These are phyloP conservation scores for Labeo catla DNA, from an alignment of 2,113 vertebrate genomes.

Conservation along the genomic window DNA sequence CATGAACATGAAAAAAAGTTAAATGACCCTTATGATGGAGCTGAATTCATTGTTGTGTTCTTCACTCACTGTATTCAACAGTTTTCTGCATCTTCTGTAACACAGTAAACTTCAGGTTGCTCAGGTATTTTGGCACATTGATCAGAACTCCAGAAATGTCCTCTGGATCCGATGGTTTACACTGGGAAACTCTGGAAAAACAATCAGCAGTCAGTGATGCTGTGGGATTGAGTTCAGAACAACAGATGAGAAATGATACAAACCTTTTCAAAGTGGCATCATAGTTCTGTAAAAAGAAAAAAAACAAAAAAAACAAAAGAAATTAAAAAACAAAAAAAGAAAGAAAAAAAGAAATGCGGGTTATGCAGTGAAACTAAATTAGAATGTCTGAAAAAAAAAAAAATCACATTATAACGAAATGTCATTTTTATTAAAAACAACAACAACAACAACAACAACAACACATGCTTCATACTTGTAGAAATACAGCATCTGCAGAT, in stretches of 20 bases:
- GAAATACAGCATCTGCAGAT: neutral
- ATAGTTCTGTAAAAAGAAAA: conserved; percentile 34
- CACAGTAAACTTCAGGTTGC: conserved; percentile 40
- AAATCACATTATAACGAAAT: too few species aligned
- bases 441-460: too few species aligned
- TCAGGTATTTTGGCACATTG: conserved; percentile 42
- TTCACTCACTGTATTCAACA: neutral
- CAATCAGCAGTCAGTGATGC: conserved; percentile 11
- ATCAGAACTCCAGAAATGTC: conserved; percentile 41
- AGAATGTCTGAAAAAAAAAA: too few species aligned
- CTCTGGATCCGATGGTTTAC: conserved; percentile 37
- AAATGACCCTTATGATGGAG: too few species aligned
- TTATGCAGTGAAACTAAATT: too few species aligned
- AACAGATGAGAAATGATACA: neutral
- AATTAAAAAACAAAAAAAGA: too few species aligned
- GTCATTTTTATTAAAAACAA: too few species aligned
- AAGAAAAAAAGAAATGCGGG: too few species aligned
- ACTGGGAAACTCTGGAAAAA: conserved; percentile 41
- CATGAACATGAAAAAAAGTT: too few species aligned
- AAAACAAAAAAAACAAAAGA: too few species aligned
- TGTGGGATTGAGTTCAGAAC: conserved; percentile 17
- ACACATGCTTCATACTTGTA: conserved; percentile 17
- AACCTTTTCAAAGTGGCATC: conserved; percentile 32
- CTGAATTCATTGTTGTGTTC: too few species aligned
- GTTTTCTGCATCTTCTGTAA: conserved; percentile 34